A percentile compares a stretch with the other conserved stretches of the same genome.
These are phyloP conservation scores for Benthosema pterotum DNA, from an alignment of 2,797 vertebrate species.

Conservation along the genomic window DNA sequence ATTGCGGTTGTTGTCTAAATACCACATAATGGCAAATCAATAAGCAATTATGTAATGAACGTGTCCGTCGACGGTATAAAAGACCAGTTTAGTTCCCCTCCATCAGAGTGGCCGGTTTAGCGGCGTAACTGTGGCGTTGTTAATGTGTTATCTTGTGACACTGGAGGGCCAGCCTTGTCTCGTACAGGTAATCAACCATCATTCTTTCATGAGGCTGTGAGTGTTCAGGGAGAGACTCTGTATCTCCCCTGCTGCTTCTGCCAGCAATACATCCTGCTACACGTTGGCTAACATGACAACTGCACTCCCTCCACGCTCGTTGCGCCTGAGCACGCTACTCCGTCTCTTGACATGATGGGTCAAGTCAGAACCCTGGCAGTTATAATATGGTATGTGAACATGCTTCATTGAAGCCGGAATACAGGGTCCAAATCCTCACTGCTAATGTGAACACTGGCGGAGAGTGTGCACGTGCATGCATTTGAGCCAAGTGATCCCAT, in stretches of 20 bases:
- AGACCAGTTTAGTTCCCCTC: constrained; percentile 18
- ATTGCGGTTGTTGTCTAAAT: background rate
- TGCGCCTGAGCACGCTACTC: constrained; percentile 66
- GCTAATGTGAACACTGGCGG: too few species aligned
- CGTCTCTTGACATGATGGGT: constrained; percentile 61
- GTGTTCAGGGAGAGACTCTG: constrained; percentile 71
- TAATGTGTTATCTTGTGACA: constrained; percentile 51
- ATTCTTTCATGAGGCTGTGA: constrained; percentile 80
- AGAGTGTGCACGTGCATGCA: too few species aligned
- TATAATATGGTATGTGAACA: constrained; percentile 22
- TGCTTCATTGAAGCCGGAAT: constrained; percentile 14
- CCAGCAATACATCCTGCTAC: constrained; percentile 74
- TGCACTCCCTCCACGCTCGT: constrained; percentile 66
- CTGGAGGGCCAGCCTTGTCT: constrained; percentile 67
- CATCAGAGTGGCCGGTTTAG: constrained; percentile 32
- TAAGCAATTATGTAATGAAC: background rate
- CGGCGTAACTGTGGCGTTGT: constrained; percentile 23
- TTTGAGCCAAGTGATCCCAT: too few species aligned
- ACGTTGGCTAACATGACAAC: constrained; percentile 78
- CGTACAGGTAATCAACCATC: constrained; percentile 79
- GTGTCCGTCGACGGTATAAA: constrained; percentile 1
- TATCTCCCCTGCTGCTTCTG: constrained; percentile 64
- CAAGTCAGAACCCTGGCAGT: constrained; percentile 44
- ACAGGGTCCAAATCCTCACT: too few species aligned
- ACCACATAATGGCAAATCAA: background rate